These are phyloP conservation scores for Podarcis cretensis DNA, from an alignment of 2,113 vertebrate species.

Conservation along the genomic window DNA sequence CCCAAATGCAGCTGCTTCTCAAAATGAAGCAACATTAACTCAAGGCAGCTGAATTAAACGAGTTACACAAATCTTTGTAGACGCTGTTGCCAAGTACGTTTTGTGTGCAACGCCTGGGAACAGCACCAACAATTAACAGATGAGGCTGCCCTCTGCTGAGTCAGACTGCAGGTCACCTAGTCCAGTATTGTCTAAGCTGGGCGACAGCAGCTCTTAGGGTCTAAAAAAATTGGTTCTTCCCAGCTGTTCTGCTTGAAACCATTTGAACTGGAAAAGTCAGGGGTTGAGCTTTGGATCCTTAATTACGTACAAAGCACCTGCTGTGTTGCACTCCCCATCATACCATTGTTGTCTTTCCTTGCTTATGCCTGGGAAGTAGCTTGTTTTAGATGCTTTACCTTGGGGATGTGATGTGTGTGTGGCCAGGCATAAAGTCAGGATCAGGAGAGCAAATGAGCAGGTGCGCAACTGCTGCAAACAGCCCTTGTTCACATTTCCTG, in stretches of 20 bases:
- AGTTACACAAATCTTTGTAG: accelerated
- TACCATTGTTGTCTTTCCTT: not conserved
- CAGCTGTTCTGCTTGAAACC: not conserved
- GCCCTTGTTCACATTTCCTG: not conserved
- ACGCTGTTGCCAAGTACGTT: too few species aligned
- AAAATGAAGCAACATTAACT: not conserved
- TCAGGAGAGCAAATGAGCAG: not conserved
- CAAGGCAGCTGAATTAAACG: not conserved
- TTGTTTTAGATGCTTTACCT: not conserved
- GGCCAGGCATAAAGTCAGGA: not conserved
- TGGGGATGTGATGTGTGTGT: not conserved
- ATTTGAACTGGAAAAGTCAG: not conserved
- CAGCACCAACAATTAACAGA: not conserved
- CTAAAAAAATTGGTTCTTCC: not conserved
- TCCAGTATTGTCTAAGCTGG: not conserved
- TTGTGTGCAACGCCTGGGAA: not conserved
- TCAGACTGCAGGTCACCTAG: too few species aligned
- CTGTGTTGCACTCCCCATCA: not conserved
- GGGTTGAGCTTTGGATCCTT: not conserved
- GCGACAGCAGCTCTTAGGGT: not conserved
- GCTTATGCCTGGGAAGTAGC: not conserved
- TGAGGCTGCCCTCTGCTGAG: not conserved
- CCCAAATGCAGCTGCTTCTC: accelerated
- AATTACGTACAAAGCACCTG: not conserved
- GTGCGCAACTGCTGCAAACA: not conserved